A percentile compares a stretch with the other conserved stretches of the same genome.
These are phyloP conservation scores for Trichopoda pennipes DNA, from an alignment of 2,888 invertebrate species.

Conservation along the genomic window DNA sequence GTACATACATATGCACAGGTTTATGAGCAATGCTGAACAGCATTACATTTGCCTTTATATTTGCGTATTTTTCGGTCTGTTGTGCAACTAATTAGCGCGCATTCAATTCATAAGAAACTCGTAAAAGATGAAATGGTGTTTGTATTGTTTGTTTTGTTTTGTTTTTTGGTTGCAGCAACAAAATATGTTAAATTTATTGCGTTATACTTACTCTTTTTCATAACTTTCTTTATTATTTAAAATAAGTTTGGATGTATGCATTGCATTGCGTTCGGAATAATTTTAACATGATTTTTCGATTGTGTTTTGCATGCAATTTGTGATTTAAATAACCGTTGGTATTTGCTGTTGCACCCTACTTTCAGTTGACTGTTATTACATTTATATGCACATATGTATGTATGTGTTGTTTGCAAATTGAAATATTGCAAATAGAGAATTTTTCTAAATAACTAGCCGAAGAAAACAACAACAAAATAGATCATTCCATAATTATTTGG, in stretches of 20 bases:
- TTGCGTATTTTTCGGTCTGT: conserved; percentile 62
- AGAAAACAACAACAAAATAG: too few relatives aligned
- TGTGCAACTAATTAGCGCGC: conserved; percentile 63
- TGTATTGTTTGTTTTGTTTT: too few relatives aligned
- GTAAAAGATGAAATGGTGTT: conserved; percentile 14
- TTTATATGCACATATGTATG: background rate
- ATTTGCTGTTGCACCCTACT: conserved; percentile 30
- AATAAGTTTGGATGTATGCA: too few relatives aligned
- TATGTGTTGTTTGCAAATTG: too few relatives aligned
- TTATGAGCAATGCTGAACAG: conserved; percentile 3
- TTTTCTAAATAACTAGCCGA: too few relatives aligned
- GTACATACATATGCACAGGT: background rate
- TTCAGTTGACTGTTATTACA: background rate
- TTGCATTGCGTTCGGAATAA: conserved; percentile 49
- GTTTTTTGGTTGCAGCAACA: conserved; percentile 35
- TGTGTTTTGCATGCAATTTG: conserved; percentile 57
- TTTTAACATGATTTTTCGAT: conserved; percentile 3
- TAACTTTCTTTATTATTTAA: conserved; percentile 10
- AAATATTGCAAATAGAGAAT: too few relatives aligned
- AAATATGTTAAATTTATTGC: conserved; percentile 56
- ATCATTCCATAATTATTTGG: too few relatives aligned
- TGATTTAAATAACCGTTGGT: conserved; percentile 53
- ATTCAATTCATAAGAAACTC: conserved; percentile 40
- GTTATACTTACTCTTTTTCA: conserved; percentile 10
- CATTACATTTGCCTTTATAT: conserved; percentile 34